Base-by-base conservation (phyloP, 2,113 vertebrate species). In the Patagioenas fasciata region DNA sequence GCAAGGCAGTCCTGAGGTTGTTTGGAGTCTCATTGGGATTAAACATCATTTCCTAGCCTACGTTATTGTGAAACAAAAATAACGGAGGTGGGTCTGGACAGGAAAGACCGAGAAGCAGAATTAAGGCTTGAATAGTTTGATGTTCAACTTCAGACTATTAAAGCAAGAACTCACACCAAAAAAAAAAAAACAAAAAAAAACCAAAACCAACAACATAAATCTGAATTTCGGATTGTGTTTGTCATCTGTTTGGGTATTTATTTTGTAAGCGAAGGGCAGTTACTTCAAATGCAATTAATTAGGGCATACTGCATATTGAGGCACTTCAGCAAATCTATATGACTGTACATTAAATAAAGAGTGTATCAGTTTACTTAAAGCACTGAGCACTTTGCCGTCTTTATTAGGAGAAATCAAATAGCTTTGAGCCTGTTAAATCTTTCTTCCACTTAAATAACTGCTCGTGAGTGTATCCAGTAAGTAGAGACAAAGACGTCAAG, bases 371-470 rank as follows among this genome's bases (percentile, higher is more conserved):
- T 93, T 88, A 93, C 71, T 92, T 93, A 88, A 91, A 90, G 64
- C 60, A 10, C 42, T 20, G 62, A 85, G 47, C 20, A 26, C 40
- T 78, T 85, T 50, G 54, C 10, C 11, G 1, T 78, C 71, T 86
- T 84, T 94, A 85, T 91, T 91, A 82, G 83, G 56, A 82, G 70
- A 94, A 94, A 89, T 88, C 54, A 89, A 85, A 93, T 88, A 89
- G 50, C 81, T 88, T 70, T 83, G 57, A 94, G 75, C 42, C 51
- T 89, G 54, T 91, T 91, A 89, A 71, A 84, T 90, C 65, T 87
- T 93, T 89, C 91, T 84, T 64, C 77, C 91, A 75, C 80, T 85
- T 92, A 88, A 92, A 73, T 87, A 94, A 89, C 83, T 88, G 71
- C 57, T 94, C 57, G 82, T 89, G 38, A 48, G 23, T 78, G 17